Base-by-base conservation (phyloP, 2,797 vertebrate species). In the Emys orbicularis region DNA sequence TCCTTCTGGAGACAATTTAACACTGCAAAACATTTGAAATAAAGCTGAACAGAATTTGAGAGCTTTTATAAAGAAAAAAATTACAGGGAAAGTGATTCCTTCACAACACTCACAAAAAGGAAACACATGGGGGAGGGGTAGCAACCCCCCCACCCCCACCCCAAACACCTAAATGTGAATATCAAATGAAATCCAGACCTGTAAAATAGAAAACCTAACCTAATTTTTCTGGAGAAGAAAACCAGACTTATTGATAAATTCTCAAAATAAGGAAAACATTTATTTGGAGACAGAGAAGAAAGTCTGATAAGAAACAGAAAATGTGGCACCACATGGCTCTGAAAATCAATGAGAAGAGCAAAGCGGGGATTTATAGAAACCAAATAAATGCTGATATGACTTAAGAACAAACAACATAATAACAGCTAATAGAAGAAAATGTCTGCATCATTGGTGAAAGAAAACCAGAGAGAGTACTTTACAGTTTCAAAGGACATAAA, bases 1-100 rank as follows among this genome's bases (percentile, higher is more conserved):
- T 92, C 79, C 52, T 96, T 96, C 96, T 82, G 86, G 87, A 95
- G 94, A 96, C 84, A 97, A 93, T 41, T 90, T 86, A 94, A 87
- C 37, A 76, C 34, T 54, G 72, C n/a, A 83, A 79, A 37, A 57
- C 15, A 83, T 81, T 88, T 90, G 25, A 96, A 97, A 83, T 34
- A 25, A 72, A 81, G 88, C 85, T 87, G 86, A 97, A 93, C 79
- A 95, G 91, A 84, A 90, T 72, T 77, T 1, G 44, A 91, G 76
- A 9, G 37, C 3, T 95, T 97, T 96, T 82, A 88, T 25, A 56
- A 89, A 90, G 56, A 53, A 16, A 37, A 84, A 92, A 85, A 50
- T 74, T 74, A 15, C 34, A 94, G 52, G 3, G 15, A 79, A 83
- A 91, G 18, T 44, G 19, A 61, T 88, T 95, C 82, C 57, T 44